These are phyloP conservation scores for Meleagris gallopavo DNA, from an alignment of 2,113 vertebrate species.

Conservation along the genomic window DNA sequence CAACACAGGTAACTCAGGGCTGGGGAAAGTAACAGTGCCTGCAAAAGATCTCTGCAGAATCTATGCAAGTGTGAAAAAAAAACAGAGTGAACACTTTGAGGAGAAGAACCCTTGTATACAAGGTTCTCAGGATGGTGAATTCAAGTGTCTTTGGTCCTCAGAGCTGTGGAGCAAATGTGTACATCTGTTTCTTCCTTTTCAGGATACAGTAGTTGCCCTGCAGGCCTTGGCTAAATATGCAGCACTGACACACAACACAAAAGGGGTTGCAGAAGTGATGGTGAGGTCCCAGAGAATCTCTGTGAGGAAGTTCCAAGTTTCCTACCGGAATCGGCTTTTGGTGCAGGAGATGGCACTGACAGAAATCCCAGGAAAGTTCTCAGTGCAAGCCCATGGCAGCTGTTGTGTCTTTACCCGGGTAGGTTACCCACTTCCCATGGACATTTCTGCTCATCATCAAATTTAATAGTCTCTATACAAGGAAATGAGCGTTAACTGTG, in stretches of 20 bases:
- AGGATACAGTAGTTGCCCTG: slow-evolving; percentile 91
- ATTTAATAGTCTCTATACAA: neutral
- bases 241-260: slow-evolving; percentile 64
- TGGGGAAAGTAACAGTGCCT: neutral
- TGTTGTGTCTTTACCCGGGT: slow-evolving; percentile 85
- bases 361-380: slow-evolving; percentile 78
- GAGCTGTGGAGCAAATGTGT: neutral
- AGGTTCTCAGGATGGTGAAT: neutral
- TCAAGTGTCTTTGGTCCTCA: neutral
- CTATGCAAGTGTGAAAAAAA: neutral
- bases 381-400: slow-evolving; percentile 71
- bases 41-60: neutral
- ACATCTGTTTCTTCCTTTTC: neutral
- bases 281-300: slow-evolving; percentile 75
- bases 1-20: slow-evolving; percentile 83
- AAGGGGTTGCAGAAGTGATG: slow-evolving; percentile 63
- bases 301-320: slow-evolving; percentile 76
- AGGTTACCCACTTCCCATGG: neutral
- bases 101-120: neutral
- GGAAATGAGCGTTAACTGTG: neutral
- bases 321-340: slow-evolving; percentile 81
- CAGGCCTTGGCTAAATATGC: slow-evolving; percentile 88
- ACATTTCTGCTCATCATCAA: neutral
- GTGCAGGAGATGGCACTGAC: slow-evolving; percentile 81
- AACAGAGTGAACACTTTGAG: neutral